A percentile compares a stretch with the other conserved stretches of the same genome.
These are phyloP conservation scores for Styela clava DNA, from an alignment of 23 tunicate species.

Conservation along the genomic window DNA sequence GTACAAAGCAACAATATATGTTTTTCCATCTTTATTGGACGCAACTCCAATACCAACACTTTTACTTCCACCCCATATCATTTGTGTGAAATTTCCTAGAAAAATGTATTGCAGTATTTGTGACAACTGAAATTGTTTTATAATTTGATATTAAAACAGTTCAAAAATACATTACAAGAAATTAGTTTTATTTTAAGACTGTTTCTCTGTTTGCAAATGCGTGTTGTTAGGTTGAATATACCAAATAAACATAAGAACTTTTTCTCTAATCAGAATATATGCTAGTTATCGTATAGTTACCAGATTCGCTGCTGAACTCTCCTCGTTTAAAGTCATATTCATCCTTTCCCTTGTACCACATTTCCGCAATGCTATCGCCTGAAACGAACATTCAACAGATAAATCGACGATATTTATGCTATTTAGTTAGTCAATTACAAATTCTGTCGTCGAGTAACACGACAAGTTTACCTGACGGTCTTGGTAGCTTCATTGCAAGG, in stretches of 20 bases:
- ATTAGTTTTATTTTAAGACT: background rate
- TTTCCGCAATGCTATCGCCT: conserved; percentile 49
- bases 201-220: no score
- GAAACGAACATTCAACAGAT: no score
- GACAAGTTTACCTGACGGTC: conserved; percentile 48
- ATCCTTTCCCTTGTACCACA: conserved; percentile 76
- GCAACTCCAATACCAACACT: conserved; percentile 80
- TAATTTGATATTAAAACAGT: no score
- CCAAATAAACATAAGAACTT: no score
- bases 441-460: no score
- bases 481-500: conserved; percentile 38
- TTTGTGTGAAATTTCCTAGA: conserved; percentile 82
- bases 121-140: no score
- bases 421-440: no score
- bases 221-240: no score
- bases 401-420: no score
- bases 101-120: background rate
- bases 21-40: conserved; percentile 46
- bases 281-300: no score
- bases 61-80: conserved; percentile 56
- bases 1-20: conserved; percentile 60
- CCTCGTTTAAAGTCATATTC: conserved; percentile 48
- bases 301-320: background rate
- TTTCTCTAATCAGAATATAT: no score
- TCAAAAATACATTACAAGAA: background rate